Conservation (phyloP, 2,113 vertebrate species). For the Baryphthengus martii region DNA sequence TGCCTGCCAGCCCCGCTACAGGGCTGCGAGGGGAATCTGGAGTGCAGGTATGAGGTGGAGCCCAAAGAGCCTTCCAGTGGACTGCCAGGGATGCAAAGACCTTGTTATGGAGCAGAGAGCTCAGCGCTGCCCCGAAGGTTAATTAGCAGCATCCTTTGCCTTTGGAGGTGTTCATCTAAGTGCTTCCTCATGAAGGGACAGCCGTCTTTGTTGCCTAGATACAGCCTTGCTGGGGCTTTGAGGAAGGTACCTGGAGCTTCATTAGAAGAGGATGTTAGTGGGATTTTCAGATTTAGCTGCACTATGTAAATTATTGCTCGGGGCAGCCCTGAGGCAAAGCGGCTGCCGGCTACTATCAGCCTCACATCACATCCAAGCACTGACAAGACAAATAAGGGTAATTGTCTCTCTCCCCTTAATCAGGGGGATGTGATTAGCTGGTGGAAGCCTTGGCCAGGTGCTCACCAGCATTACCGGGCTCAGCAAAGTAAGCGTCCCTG, state of each 20-base stretch:
- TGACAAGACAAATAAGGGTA: slow-evolving; percentile 41
- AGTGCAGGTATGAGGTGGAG: background rate
- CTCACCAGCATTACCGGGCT: background rate
- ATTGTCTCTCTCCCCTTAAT: slow-evolving; percentile 24
- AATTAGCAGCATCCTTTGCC: slow-evolving; percentile 33
- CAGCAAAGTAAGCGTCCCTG: background rate
- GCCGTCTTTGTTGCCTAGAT: slow-evolving; percentile 36
- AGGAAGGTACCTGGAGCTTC: slow-evolving; percentile 36
- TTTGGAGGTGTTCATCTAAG: background rate
- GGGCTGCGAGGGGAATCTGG: background rate
- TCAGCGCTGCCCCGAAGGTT: slow-evolving; percentile 14
- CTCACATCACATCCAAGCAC: background rate
- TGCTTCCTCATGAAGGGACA: background rate
- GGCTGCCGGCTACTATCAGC: background rate
- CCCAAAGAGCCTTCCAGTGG: background rate
- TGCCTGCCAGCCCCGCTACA: background rate
- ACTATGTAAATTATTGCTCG: slow-evolving; percentile 10
- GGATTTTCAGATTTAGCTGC: slow-evolving; percentile 18
- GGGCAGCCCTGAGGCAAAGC: slow-evolving; percentile 52
- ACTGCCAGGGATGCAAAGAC: background rate
- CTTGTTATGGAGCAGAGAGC: background rate
- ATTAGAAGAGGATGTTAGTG: slow-evolving; percentile 11
- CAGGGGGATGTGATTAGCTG: background rate
- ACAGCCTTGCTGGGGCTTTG: background rate
- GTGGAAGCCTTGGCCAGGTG: background rate